phyloP scores from a whole-genome alignment of 1,140 invertebrate species.

The Aricia agestis region DNA sequence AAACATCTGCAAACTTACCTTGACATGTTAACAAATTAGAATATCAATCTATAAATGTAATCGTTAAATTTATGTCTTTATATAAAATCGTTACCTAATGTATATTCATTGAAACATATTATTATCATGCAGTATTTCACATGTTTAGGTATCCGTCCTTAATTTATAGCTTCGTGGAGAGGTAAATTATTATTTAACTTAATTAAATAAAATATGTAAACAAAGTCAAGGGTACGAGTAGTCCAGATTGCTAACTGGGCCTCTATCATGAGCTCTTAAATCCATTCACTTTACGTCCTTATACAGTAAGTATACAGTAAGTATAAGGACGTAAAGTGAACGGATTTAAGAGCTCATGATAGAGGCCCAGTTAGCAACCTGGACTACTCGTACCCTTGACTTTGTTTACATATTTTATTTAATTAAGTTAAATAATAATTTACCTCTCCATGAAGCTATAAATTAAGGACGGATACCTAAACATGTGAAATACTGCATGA shows the following conservation, averaged over 20 bases:
- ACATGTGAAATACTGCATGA: not conserved
- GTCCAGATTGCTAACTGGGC: no score
- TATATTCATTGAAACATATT: not conserved
- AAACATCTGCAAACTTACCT: constrained; percentile 1
- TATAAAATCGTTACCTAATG: not conserved
- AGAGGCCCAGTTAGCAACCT: no score
- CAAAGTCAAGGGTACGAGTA: not conserved
- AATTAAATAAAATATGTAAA: not conserved
- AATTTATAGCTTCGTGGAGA: not conserved
- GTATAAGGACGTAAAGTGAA: no score
- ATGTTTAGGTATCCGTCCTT: not conserved
- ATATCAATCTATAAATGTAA: not conserved
- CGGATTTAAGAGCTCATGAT: no score
- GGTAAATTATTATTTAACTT: not conserved
- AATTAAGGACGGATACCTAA: not conserved
- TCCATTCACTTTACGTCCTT: no score
- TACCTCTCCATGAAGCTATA: not conserved
- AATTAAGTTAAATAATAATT: not conserved
- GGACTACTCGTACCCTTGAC: not conserved
- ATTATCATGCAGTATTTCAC: not conserved
- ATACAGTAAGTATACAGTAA: no score
- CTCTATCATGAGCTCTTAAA: no score
- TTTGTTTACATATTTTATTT: not conserved
- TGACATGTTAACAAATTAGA: not conserved
- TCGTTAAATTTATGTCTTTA: constrained; percentile 11